Percentiles rank a stretch among this genome's conserved stretches.
Evolutionary conservation across 2,113 vertebrate species (phyloP).

Genomic region (Gopherus evgoodei): DNA sequence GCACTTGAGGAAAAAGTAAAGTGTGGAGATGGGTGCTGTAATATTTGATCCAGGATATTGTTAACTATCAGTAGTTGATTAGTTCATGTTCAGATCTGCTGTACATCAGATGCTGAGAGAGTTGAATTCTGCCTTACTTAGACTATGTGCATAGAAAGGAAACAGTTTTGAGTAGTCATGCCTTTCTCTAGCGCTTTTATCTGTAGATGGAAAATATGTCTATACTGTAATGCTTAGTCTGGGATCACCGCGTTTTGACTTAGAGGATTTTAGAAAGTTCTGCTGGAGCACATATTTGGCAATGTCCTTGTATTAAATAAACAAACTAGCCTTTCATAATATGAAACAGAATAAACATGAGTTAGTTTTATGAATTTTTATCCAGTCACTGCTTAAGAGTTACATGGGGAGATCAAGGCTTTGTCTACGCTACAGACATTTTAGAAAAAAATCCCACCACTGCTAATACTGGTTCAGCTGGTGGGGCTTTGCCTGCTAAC

Average conservation of each 20-base stretch:
- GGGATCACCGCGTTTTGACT: background rate
- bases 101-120: background rate
- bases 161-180: background rate
- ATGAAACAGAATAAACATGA: background rate
- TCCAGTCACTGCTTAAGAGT: background rate
- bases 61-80: background rate
- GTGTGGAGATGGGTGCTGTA: background rate
- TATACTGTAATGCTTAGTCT: accelerated
- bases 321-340: background rate
- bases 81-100: background rate
- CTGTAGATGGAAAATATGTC: constrained; percentile 42
- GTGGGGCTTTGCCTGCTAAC: background rate
- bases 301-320: constrained; percentile 21
- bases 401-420: accelerated
- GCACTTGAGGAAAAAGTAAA: background rate
- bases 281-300: constrained; percentile 32
- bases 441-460: background rate
- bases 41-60: background rate
- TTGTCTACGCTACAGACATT: background rate
- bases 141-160: background rate
- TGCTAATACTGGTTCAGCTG: background rate
- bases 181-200: background rate
- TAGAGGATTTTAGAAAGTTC: background rate
- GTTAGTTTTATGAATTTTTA: background rate
- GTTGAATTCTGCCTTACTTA: constrained; percentile 6